phyloP scores from a whole-genome alignment of 2,797 vertebrate species.

The Avahi laniger region DNA sequence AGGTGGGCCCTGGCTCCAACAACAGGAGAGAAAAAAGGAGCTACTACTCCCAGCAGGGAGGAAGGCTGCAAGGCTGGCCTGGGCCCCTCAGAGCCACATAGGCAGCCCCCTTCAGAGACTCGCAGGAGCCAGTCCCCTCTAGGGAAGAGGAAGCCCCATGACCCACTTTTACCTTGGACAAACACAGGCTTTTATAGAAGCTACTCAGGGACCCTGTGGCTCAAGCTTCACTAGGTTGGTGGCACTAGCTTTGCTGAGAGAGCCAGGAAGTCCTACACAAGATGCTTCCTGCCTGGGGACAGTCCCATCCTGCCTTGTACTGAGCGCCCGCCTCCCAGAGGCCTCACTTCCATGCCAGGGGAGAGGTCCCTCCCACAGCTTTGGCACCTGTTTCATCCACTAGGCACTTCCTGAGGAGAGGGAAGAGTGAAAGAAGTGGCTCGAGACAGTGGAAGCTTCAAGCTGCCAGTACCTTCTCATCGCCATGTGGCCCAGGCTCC shows the following conservation, averaged over 20 bases:
- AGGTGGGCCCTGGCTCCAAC: background rate
- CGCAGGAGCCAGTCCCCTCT: background rate
- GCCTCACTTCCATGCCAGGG: background rate
- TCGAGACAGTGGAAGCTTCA: background rate
- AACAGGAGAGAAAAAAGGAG: background rate
- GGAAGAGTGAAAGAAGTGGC: background rate
- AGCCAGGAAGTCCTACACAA: background rate
- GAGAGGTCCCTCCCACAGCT: background rate
- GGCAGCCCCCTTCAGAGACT: background rate
- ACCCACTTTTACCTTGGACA: background rate
- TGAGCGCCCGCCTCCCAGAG: background rate
- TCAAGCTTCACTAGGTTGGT: background rate
- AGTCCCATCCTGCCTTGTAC: background rate
- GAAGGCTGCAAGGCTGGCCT: background rate
- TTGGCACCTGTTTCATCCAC: background rate
- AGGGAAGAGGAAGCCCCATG: background rate
- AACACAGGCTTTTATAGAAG: background rate
- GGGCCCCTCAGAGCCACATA: background rate
- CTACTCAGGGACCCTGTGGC: background rate
- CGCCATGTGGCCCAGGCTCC: background rate
- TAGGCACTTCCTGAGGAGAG: background rate
- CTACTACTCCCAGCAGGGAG: background rate
- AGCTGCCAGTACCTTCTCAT: rapidly evolving
- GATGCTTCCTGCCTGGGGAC: background rate
- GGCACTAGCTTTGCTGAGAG: background rate